These are phyloP conservation scores for Chanos chanos DNA, from an alignment of 2,797 vertebrate species.

Conservation along the genomic window DNA sequence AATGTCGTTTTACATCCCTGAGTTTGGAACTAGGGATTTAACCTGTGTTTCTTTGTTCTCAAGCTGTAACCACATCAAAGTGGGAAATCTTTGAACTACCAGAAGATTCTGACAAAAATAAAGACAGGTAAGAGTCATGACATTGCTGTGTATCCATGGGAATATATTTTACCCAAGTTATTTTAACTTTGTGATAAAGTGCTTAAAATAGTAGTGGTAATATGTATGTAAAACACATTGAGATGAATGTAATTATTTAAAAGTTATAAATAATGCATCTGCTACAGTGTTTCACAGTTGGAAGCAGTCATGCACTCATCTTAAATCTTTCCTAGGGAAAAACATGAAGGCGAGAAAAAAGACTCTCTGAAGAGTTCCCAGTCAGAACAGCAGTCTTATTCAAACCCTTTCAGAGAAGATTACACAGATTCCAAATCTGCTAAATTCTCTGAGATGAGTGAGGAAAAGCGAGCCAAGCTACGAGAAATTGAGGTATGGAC, in stretches of 20 bases:
- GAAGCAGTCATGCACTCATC: too few species aligned
- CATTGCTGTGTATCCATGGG: background rate
- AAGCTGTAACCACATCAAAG: slow-evolving; percentile 96
- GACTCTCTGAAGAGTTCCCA: slow-evolving; percentile 83
- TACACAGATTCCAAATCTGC: slow-evolving; percentile 78
- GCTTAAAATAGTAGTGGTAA: background rate
- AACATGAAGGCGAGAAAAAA: slow-evolving; percentile 44
- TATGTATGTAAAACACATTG: too few species aligned
- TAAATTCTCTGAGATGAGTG: slow-evolving; percentile 93
- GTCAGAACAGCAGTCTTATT: slow-evolving; percentile 83
- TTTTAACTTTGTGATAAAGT: background rate
- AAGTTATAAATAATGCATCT: too few species aligned
- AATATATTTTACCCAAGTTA: background rate
- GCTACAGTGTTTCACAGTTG: too few species aligned
- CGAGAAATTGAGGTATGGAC: slow-evolving; percentile 90
- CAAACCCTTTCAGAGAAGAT: slow-evolving; percentile 86
- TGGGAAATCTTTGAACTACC: slow-evolving; percentile 95
- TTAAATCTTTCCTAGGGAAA: slow-evolving; percentile 6
- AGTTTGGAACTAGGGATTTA: background rate
- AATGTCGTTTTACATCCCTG: background rate
- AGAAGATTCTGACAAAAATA: slow-evolving; percentile 87
- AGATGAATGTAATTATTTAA: too few species aligned
- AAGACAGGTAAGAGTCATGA: slow-evolving; percentile 18
- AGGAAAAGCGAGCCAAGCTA: slow-evolving; percentile 94
- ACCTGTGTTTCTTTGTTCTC: slow-evolving; percentile 18